Base-by-base conservation (phyloP, 2,797 vertebrate species). In the Agapornis canus region DNA sequence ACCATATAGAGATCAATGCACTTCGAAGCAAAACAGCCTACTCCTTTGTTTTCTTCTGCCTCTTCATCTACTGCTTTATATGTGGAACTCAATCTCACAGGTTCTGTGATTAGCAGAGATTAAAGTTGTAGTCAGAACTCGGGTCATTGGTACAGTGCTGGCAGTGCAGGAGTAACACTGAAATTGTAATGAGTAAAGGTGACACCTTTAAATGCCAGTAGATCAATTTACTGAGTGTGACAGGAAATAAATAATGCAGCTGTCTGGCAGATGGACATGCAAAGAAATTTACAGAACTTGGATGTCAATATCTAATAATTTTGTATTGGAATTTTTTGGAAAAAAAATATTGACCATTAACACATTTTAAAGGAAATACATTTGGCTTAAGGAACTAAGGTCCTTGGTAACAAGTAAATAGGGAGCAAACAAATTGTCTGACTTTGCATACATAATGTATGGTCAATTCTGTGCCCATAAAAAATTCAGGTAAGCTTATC, bases 211-310 rank as follows among this genome's bases (percentile, higher is more conserved):
- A 89, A 94, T 88, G 72, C 66, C 79, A 79, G 79, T 66, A 83
- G 89, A 93, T 90, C 80, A 87, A 78, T 83, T 82, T 92, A 72
- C 59, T 45, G 61, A 61, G 43, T 79, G 61, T 85, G 85, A 91
- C 57, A 76, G 82, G 86, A 92, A 81, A 85, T 91, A 93, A 91
- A 82, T 92, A 94, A 81, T 76, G 65, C 69, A 86, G 29, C 72
- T 71, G 39, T 82, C 68, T 91, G 84, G 64, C 72, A 87, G 76
- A 80, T 29, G 57, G 84, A 71, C 75, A 48, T 68, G 40, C 69
- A 68, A 29, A 89, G 48, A 64, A 64, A 81, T 70, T 77, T 15
- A 29, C 13, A 49, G 63, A 66, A 91, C 35, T 86, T 61, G 26
- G 39, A 43, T 69, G 54, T 85, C 61, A 89, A 71, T 78, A 72